These are phyloP conservation scores for Protobothrops flavoviridis DNA, from an alignment of 2,113 vertebrate genomes.

Conservation along the genomic window DNA sequence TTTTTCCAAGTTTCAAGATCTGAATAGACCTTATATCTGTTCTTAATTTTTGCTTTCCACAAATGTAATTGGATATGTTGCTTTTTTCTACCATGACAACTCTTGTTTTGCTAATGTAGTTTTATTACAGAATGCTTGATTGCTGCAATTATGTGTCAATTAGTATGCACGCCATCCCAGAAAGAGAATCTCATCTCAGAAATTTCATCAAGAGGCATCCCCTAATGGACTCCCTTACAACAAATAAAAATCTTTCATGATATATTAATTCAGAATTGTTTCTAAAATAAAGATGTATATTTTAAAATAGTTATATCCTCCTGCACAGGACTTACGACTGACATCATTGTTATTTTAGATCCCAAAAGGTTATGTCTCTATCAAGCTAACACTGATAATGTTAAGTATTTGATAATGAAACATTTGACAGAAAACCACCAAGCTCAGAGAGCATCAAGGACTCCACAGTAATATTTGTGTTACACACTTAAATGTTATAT, in stretches of 20 bases:
- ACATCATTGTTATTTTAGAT: not conserved
- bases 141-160: conserved; percentile 41
- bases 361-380: no score
- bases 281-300: not conserved
- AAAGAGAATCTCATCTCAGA: conserved; percentile 57
- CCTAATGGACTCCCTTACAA: conserved; percentile 18
- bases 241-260: conserved; percentile 5
- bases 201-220: conserved; percentile 47
- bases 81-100: conserved; percentile 56
- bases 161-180: conserved; percentile 46
- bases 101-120: conserved; percentile 59
- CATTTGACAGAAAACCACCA: no score
- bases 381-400: no score
- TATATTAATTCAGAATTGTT: conserved; percentile 5
- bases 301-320: not conserved
- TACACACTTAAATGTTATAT: not conserved
- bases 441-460: no score
- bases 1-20: conserved; percentile 49
- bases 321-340: not conserved
- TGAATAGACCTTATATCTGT: conserved; percentile 62
- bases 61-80: conserved; percentile 43
- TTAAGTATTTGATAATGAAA: no score
- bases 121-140: conserved; percentile 41
- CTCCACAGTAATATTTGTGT: no score
- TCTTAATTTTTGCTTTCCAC: conserved; percentile 57